These are phyloP conservation scores for Hycleus phaleratus DNA, from an alignment of 1,140 invertebrate species.

Conservation along the genomic window DNA sequence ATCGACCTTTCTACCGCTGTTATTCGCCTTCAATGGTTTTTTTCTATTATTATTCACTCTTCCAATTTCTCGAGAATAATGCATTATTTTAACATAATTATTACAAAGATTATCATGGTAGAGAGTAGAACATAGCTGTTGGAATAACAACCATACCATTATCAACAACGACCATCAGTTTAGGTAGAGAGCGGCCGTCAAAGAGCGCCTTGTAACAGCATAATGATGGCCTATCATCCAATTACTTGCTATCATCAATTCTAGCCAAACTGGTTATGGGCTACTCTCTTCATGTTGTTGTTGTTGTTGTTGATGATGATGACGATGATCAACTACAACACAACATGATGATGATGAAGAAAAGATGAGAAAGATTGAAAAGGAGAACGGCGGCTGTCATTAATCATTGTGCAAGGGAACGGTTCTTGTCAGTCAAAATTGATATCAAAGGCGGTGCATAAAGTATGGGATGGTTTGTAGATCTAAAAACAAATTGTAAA, in stretches of 20 bases:
- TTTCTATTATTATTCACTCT: no score
- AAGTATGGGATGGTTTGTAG: no score
- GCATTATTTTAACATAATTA: slow-evolving; percentile 19
- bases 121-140: slow-evolving; percentile 16
- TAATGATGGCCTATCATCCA: slow-evolving; percentile 33
- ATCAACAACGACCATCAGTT: slow-evolving; percentile 28
- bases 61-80: neutral
- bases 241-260: slow-evolving; percentile 35
- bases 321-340: no score
- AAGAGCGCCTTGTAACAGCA: slow-evolving; percentile 28
- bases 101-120: slow-evolving; percentile 14
- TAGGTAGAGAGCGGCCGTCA: slow-evolving; percentile 23
- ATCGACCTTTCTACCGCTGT: no score
- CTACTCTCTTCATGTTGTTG: slow-evolving; percentile 11
- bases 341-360: no score
- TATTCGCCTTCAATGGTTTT: no score
- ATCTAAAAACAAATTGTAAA: no score
- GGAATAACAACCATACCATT: slow-evolving; percentile 25
- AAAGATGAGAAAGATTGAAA: no score
- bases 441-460: neutral
- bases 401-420: slow-evolving; percentile 14
- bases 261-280: slow-evolving; percentile 26
- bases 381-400: slow-evolving; percentile 14
- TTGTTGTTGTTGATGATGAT: no score
- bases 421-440: neutral